Percentiles rank a stretch among this genome's conserved stretches.
phyloP scores from a whole-genome alignment of 2,888 invertebrate species.

The Rhamnusium bicolor region DNA sequence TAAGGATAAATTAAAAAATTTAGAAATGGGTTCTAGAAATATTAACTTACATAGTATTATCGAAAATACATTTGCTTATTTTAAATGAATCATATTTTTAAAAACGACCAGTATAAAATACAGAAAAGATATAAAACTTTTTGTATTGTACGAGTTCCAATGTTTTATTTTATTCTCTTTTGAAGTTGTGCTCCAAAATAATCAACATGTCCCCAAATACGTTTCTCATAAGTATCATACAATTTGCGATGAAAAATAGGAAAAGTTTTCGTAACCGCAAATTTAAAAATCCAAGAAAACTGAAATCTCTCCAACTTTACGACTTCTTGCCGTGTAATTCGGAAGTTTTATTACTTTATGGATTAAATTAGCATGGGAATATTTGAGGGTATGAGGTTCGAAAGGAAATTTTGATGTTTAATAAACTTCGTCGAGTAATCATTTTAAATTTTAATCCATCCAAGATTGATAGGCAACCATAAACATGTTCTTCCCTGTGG shows the following conservation, averaged over 20 bases:
- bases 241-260: neutral
- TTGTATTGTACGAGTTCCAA: neutral
- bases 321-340: neutral
- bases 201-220: neutral
- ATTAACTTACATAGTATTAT: too few species aligned
- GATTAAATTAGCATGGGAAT: neutral
- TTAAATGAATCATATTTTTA: neutral
- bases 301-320: neutral
- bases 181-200: neutral
- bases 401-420: neutral
- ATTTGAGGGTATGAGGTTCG: neutral
- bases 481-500: neutral
- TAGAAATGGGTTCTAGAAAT: too few species aligned
- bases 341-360: neutral
- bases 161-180: neutral
- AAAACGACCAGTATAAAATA: neutral
- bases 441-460: neutral
- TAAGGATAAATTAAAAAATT: too few species aligned
- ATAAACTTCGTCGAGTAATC: neutral
- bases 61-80: too few species aligned
- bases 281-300: neutral
- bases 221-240: neutral
- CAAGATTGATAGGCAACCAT: slow-evolving; percentile 8
- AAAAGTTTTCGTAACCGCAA: neutral
- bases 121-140: neutral